These are phyloP conservation scores for Nemopilema nomurai DNA, from an alignment of 30 jellyfish, hydroid and myxozoan species.

Conservation along the genomic window DNA sequence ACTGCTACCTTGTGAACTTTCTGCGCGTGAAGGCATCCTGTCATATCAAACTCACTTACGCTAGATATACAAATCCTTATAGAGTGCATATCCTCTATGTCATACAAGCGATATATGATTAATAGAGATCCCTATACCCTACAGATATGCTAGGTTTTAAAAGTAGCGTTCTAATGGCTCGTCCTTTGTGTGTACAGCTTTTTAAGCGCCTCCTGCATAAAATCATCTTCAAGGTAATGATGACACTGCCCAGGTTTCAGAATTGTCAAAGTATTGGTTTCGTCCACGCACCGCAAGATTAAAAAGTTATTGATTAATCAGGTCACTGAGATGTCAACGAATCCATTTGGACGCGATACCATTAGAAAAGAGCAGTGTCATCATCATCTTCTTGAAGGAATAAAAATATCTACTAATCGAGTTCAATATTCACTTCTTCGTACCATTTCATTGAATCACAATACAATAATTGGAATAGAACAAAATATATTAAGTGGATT, in stretches of 20 bases:
- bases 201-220: too few relatives aligned
- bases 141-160: too few relatives aligned
- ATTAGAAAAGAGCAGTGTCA: neutral
- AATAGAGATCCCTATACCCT: too few relatives aligned
- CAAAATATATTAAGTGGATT: conserved; percentile 55
- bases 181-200: too few relatives aligned
- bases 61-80: neutral
- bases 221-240: neutral
- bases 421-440: neutral
- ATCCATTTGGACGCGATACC: too few relatives aligned
- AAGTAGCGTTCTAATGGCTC: too few relatives aligned
- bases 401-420: neutral
- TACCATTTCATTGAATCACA: neutral
- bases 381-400: neutral
- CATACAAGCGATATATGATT: too few relatives aligned
- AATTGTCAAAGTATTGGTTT: too few relatives aligned
- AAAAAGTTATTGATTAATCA: too few relatives aligned
- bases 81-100: neutral
- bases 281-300: too few relatives aligned
- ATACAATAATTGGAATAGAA: conserved; percentile 41
- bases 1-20: neutral
- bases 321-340: too few relatives aligned
- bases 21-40: neutral
- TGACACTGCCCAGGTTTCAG: neutral
- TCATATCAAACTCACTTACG: neutral